Evolutionary conservation across 2,113 vertebrate genomes (phyloP).

Genomic region (human (Homo sapiens)): GRCh38 chr9:136335501-136336000

Average conservation of each 20-base stretch:
- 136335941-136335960: neutral
- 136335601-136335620: neutral
- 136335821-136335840: neutral
- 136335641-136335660: neutral
- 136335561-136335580: rapidly evolving
- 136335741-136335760: neutral
- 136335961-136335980: conserved; percentile 95
- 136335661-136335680: neutral
- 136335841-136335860: rapidly evolving
- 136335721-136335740: neutral
- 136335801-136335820: neutral
- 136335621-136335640: neutral
- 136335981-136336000: conserved; percentile 97
- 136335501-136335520: neutral
- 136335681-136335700: neutral
- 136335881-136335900: rapidly evolving
- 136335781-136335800: neutral
- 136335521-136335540: neutral
- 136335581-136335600: rapidly evolving
- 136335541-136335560: neutral
- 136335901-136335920: neutral
- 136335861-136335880: neutral
- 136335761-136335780: neutral
- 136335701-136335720: neutral
- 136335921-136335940: rapidly evolving